Conservation (phyloP, 2,888 invertebrate genomes). For the Teleiodes luculella region DNA sequence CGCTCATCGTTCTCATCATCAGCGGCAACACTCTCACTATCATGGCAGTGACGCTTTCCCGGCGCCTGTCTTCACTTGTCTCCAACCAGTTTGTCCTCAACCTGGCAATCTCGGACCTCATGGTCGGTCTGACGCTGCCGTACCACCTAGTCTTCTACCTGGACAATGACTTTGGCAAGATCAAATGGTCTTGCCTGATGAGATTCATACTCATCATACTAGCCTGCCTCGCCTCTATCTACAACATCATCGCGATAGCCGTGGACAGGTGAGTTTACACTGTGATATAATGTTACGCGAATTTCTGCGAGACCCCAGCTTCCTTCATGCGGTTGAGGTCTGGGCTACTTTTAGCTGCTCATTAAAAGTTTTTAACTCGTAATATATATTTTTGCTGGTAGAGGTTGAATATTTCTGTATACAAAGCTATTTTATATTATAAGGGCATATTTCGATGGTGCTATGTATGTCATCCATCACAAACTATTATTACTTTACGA, state of each 20-base stretch:
- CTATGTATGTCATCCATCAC: too few relatives aligned
- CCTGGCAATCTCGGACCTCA: slow-evolving; percentile 86
- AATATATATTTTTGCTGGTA: too few relatives aligned
- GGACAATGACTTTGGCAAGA: slow-evolving; percentile 77
- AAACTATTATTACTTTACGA: too few relatives aligned
- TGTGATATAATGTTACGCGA: too few relatives aligned
- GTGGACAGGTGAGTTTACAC: slow-evolving; percentile 78
- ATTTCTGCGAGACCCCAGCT: too few relatives aligned
- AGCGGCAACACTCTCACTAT: slow-evolving; percentile 88
- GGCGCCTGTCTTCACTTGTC: slow-evolving; percentile 82
- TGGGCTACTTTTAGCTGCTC: too few relatives aligned
- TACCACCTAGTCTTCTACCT: slow-evolving; percentile 88
- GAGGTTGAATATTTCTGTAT: too few relatives aligned
- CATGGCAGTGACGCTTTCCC: slow-evolving; percentile 83
- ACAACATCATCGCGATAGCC: slow-evolving; percentile 88
- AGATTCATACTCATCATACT: slow-evolving; percentile 86
- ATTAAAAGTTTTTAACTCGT: too few relatives aligned
- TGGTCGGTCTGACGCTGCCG: slow-evolving; percentile 87
- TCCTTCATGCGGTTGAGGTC: too few relatives aligned
- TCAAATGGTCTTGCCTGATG: slow-evolving; percentile 82
- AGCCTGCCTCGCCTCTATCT: slow-evolving; percentile 88
- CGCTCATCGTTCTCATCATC: slow-evolving; percentile 82
- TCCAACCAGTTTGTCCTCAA: slow-evolving; percentile 89
- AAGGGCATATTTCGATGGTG: too few relatives aligned
- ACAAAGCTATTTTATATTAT: too few relatives aligned